These are phyloP conservation scores for Anabas testudineus DNA, from an alignment of 2,797 vertebrate genomes.

Conservation along the genomic window DNA sequence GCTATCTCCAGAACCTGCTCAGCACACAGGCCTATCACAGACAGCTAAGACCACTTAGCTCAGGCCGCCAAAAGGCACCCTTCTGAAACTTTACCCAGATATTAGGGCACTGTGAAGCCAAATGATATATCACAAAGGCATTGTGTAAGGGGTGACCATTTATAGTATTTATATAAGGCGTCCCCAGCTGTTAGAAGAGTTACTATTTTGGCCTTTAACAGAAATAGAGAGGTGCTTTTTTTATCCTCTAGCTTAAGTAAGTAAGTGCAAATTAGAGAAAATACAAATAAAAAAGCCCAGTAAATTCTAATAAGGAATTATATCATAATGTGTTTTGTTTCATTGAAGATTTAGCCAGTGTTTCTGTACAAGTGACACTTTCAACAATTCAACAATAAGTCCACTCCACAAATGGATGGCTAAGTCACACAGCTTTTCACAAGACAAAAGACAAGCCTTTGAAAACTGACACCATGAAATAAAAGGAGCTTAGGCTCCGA, in stretches of 20 bases:
- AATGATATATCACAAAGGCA: conserved; percentile 83
- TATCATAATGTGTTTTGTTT: conserved; percentile 62
- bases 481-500: conserved; percentile 77
- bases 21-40: conserved; percentile 83
- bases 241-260: conserved; percentile 26
- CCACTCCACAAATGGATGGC: conserved; percentile 69
- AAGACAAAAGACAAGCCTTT: conserved; percentile 79
- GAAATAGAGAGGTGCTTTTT: conserved; percentile 55
- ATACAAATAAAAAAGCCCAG: conserved; percentile 28
- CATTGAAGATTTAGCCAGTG: conserved; percentile 50
- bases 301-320: conserved; percentile 43
- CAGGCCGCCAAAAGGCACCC: conserved; percentile 80
- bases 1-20: conserved; percentile 87
- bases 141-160: conserved; percentile 77
- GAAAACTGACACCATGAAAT: conserved; percentile 83
- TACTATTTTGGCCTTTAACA: conserved; percentile 49
- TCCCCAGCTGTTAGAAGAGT: conserved; percentile 59
- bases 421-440: conserved; percentile 72
- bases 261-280: conserved; percentile 9
- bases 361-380: conserved; percentile 64
- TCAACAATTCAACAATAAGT: conserved; percentile 68
- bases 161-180: conserved; percentile 73
- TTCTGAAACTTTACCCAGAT: conserved; percentile 86
- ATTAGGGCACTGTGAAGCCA: conserved; percentile 83
- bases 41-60: conserved; percentile 84